Base-by-base conservation (phyloP, 2,113 vertebrate species). In the Dolichotis patagonum region DNA sequence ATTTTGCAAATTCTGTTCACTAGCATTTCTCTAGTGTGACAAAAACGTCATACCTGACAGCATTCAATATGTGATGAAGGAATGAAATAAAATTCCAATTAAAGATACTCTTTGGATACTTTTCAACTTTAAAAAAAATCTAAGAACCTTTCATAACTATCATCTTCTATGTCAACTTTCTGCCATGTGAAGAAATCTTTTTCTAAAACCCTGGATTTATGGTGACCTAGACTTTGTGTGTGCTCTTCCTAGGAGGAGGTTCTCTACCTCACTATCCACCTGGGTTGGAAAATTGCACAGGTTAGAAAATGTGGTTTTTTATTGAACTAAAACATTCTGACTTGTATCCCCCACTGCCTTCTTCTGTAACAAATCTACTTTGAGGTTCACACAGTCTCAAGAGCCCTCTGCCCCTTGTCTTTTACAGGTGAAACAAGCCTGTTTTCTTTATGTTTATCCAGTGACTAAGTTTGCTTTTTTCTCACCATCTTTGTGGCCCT, bases 401-500 rank as follows among this genome's bases (percentile, higher is more conserved):
- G 52, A 75, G 43, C 12, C 43, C 30, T 88, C 49, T 54, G 65
- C 20, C 43, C n/a, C n/a, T 82, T 78, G 65, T 84, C 60, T 78
- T 54, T 81, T 73, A 28, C 0, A 89, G 49, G 65, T 80, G 62
- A 81, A 62, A 83, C 3, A 60, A 54, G 22, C 28, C 56, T 14
- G 24, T 16, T 67, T 65, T 77, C 26, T 38, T 71, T 56, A 52
- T 80, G 28, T 83, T 78, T 89, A 43, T 81, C 46, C 14, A 7
- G 10, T 9, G 35, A 52, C 8, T 0, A 12, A 32, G 10, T 88
- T 86, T 85, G 38, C 38, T 49, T 1, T 94, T 56, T 90, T 56
- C 90, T 96, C 60, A 96, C 93, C 97, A 97, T 95, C 35, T 32
- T 94, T 86, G 93, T 20, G 56, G 91, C 81, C 86, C 91, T 95